These are phyloP conservation scores for Panulirus ornatus DNA, from an alignment of 1,140 invertebrate species.

Conservation along the genomic window DNA sequence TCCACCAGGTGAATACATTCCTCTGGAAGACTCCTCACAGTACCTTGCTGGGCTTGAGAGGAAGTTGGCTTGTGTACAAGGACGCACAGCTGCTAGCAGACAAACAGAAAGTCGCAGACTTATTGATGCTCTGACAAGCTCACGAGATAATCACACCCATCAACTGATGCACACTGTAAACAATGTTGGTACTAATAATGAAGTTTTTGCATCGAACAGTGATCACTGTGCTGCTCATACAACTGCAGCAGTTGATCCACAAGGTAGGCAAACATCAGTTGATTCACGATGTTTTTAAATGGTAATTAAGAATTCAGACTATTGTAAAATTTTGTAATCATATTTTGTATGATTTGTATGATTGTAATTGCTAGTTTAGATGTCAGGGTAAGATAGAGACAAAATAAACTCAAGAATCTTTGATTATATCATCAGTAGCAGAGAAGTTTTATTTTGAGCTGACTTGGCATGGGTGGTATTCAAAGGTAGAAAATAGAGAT, in stretches of 20 bases:
- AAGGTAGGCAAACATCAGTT: constrained; percentile 38
- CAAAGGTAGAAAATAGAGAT: too few species aligned
- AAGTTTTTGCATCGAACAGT: neutral
- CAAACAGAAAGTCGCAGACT: constrained; percentile 60
- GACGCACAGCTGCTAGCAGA: constrained; percentile 12
- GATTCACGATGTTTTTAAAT: too few species aligned
- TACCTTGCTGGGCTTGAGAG: constrained; percentile 60
- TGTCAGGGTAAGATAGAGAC: too few species aligned
- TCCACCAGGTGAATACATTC: constrained; percentile 31
- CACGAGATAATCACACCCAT: constrained; percentile 20
- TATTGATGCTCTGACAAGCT: constrained; percentile 46
- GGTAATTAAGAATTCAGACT: neutral
- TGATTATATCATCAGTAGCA: too few species aligned
- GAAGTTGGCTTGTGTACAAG: constrained; percentile 62
- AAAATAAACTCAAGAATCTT: too few species aligned
- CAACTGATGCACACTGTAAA: constrained; percentile 18
- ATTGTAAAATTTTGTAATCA: neutral
- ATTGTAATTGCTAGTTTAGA: too few species aligned
- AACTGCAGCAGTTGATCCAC: constrained; percentile 51
- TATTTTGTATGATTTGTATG: neutral
- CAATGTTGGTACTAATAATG: neutral
- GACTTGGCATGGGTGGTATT: too few species aligned
- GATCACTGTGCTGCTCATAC: neutral
- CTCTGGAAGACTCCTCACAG: constrained; percentile 61
- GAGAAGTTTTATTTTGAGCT: too few species aligned